A percentile compares a stretch with the other conserved stretches of the same genome.
Conservation (phyloP, 2,113 vertebrate genomes). For the Fulica atra region DNA sequence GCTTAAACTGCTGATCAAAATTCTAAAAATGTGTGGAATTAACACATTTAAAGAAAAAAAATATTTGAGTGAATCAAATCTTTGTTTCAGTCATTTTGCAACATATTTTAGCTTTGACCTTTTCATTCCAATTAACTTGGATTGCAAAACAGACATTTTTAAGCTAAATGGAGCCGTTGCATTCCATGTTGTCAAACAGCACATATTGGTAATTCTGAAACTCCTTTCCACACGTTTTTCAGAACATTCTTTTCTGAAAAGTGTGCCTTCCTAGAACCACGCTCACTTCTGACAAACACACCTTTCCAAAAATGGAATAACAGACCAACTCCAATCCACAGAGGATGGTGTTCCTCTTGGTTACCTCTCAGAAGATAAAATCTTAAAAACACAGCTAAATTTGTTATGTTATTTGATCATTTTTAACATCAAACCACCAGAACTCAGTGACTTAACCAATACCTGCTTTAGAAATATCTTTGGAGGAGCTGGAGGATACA, state of each 20-base stretch:
- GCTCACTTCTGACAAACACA: background rate
- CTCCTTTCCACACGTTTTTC: background rate
- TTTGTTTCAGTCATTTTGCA: background rate
- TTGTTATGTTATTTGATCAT: background rate
- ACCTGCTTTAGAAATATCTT: background rate
- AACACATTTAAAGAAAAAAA: background rate
- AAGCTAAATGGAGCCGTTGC: background rate
- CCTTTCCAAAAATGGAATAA: background rate
- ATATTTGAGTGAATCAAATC: background rate
- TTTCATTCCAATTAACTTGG: slow-evolving; percentile 35
- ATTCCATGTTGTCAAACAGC: slow-evolving; percentile 35
- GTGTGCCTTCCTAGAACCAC: fast-evolving
- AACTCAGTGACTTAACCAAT: background rate
- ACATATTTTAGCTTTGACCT: slow-evolving; percentile 24
- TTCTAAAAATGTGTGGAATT: background rate
- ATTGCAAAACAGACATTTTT: background rate
- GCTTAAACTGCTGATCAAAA: background rate
- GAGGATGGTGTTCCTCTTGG: background rate
- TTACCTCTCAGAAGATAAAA: background rate
- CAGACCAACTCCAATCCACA: background rate
- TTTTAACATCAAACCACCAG: background rate
- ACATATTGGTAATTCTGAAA: background rate
- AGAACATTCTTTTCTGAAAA: background rate
- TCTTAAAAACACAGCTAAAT: background rate
- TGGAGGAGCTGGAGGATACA: background rate